Evolutionary conservation across 1,140 invertebrate genomes (phyloP).

Genomic region (Platyura marginata): DNA sequence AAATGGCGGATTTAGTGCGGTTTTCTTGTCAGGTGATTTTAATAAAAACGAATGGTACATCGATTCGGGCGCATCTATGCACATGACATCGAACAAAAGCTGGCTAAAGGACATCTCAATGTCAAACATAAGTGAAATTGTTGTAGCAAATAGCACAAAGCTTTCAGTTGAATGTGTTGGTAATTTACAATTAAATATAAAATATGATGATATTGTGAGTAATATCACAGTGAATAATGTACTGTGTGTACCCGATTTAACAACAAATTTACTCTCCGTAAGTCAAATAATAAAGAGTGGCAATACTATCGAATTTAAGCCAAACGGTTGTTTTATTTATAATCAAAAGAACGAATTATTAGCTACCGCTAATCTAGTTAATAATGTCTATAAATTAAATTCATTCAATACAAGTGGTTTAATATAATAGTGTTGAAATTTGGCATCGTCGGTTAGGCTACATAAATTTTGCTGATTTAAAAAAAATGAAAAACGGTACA

Average conservation of each 20-base stretch:
- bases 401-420: not conserved
- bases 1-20: not conserved
- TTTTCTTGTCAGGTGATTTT: too few species aligned
- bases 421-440: not conserved
- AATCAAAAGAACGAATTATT: not conserved
- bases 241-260: slow-evolving; percentile 2
- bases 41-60: slow-evolving; percentile 9
- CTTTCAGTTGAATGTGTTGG: slow-evolving; percentile 11
- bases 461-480: not conserved
- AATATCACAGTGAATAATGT: slow-evolving; percentile 1
- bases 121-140: slow-evolving; percentile 11
- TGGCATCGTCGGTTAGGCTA: slow-evolving; percentile 1
- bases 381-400: slow-evolving; percentile 2
- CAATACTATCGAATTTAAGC: slow-evolving; percentile 1
- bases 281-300: slow-evolving; percentile 1
- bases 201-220: too few species aligned
- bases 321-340: not conserved
- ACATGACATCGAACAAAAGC: slow-evolving; percentile 8
- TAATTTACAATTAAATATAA: slow-evolving; percentile 10
- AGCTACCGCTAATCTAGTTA: not conserved
- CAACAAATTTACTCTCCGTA: slow-evolving; percentile 4
- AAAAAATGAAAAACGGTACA: not conserved
- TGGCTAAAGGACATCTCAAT: slow-evolving; percentile 5
- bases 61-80: slow-evolving; percentile 7
- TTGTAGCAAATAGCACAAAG: slow-evolving; percentile 13